Evolutionary conservation across 2,113 vertebrate species (phyloP).

Genomic region (Myiozetetes cayanensis): DNA sequence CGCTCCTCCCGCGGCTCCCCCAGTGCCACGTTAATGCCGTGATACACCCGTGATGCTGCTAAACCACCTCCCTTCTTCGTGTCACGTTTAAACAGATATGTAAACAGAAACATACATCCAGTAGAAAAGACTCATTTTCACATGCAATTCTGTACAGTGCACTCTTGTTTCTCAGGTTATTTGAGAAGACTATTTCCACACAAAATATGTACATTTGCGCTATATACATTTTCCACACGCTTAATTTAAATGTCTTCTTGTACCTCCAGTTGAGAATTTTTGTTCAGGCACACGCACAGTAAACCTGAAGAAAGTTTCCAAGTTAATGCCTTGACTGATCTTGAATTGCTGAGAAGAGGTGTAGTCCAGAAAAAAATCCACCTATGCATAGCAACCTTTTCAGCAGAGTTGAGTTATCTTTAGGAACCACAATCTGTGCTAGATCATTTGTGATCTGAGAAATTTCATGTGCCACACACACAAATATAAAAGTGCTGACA

Average conservation of each 20-base stretch:
- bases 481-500: slow-evolving; percentile 97
- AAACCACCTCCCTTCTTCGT: neutral
- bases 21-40: neutral
- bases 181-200: slow-evolving; percentile 41
- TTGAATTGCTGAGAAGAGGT: slow-evolving; percentile 78
- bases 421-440: slow-evolving; percentile 92
- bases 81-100: slow-evolving; percentile 34
- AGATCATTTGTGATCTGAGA: slow-evolving; percentile 96
- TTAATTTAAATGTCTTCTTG: slow-evolving; percentile 31
- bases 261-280: slow-evolving; percentile 39
- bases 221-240: slow-evolving; percentile 50
- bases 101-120: slow-evolving; percentile 63
- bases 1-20: neutral
- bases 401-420: slow-evolving; percentile 86
- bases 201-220: slow-evolving; percentile 42
- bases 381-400: slow-evolving; percentile 81
- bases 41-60: neutral
- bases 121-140: slow-evolving; percentile 67
- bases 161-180: neutral
- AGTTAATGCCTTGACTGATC: slow-evolving; percentile 65
- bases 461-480: slow-evolving; percentile 96
- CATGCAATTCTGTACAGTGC: slow-evolving; percentile 67
- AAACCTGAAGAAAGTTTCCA: slow-evolving; percentile 37
- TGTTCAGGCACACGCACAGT: slow-evolving; percentile 30
- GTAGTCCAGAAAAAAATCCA: slow-evolving; percentile 78